A percentile compares a stretch with the other conserved stretches of the same genome.
These are phyloP conservation scores for Serrognathus titanus DNA, from an alignment of 2,888 invertebrate genomes.

Conservation along the genomic window DNA sequence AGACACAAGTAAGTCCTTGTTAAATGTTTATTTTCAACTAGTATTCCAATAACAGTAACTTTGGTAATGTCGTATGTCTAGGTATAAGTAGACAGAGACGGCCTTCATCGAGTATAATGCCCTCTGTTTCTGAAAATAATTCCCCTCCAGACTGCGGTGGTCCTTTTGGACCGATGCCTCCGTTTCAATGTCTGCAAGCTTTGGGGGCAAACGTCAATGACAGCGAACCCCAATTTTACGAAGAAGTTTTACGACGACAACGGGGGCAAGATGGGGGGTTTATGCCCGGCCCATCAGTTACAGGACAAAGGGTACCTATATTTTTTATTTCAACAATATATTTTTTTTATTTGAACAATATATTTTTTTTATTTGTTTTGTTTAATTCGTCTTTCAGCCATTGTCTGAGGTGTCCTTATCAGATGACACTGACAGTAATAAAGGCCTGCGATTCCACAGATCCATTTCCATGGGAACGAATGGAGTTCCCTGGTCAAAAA, in stretches of 20 bases:
- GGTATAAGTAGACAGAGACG: constrained; percentile 36
- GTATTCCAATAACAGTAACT: not conserved
- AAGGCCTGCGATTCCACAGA: constrained; percentile 69
- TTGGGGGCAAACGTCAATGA: constrained; percentile 44
- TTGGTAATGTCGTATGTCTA: not conserved
- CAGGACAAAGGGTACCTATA: constrained; percentile 47
- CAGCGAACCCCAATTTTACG: constrained; percentile 44
- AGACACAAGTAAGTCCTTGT: constrained; percentile 39
- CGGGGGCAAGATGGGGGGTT: constrained; percentile 43
- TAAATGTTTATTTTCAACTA: constrained; percentile 1
- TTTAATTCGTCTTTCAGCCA: constrained; percentile 42
- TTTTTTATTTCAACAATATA: not conserved
- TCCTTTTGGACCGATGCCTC: constrained; percentile 54
- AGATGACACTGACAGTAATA: constrained; percentile 53
- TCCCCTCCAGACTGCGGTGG: constrained; percentile 54
- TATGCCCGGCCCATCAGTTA: constrained; percentile 34
- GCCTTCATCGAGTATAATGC: constrained; percentile 45
- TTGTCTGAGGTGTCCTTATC: constrained; percentile 55
- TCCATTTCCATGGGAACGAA: constrained; percentile 83
- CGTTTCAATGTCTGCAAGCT: constrained; percentile 60
- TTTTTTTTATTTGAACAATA: too few relatives aligned
- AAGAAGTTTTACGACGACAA: constrained; percentile 50
- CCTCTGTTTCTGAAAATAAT: constrained; percentile 56
- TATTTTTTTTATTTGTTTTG: too few relatives aligned
- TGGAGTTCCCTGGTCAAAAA: constrained; percentile 59